phyloP scores from a whole-genome alignment of 2,113 vertebrate genomes.

The Bothrops jararaca region DNA sequence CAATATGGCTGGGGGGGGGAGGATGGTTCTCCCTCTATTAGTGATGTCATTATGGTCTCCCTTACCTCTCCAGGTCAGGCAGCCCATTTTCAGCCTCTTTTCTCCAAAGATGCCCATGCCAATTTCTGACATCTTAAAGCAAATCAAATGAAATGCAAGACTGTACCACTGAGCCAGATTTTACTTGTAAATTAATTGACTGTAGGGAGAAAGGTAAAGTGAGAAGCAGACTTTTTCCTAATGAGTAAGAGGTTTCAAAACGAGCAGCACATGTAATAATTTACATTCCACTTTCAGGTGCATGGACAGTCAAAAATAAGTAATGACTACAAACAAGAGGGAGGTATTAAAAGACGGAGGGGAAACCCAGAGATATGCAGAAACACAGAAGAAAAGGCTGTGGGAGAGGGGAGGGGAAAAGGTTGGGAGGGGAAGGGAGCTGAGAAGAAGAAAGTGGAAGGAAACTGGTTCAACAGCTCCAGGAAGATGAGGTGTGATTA shows the following conservation, averaged over 20 bases:
- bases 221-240: neutral
- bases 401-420: neutral
- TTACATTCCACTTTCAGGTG: neutral
- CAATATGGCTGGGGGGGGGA: accelerated
- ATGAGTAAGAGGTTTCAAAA: neutral
- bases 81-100: neutral
- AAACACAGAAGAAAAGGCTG: neutral
- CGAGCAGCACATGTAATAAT: neutral
- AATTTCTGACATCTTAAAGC: neutral
- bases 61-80: neutral
- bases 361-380: neutral
- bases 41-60: neutral
- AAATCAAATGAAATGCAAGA: neutral
- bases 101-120: neutral
- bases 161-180: neutral
- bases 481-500: neutral
- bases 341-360: neutral
- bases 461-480: neutral
- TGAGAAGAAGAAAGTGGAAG: neutral
- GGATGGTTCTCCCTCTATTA: neutral
- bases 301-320: neutral
- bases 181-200: neutral
- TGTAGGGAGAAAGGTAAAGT: neutral
- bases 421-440: neutral
- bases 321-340: neutral